A percentile compares a stretch with the other conserved stretches of the same genome.
Evolutionary conservation across 2,113 vertebrate species (phyloP).

Genomic region (Dermatemys mawii): DNA sequence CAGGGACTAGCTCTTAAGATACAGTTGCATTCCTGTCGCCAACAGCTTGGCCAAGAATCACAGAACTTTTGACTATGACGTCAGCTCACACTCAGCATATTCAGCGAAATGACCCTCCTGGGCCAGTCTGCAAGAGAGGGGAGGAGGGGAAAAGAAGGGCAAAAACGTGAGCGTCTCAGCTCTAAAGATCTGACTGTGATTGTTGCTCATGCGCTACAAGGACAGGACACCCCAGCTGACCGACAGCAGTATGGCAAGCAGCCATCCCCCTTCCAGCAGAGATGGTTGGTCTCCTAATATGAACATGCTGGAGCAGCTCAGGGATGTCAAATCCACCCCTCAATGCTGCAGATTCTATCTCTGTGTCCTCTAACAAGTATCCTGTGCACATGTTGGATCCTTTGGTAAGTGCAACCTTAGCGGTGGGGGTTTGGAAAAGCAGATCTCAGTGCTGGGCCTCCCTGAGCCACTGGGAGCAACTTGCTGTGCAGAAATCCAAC

Average conservation of each 20-base stretch:
- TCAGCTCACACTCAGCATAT: not conserved
- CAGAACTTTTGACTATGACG: not conserved
- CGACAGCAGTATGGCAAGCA: not conserved
- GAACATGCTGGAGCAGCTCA: not conserved
- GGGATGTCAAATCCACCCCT: accelerated
- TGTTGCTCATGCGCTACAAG: not conserved
- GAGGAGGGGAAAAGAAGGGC: not conserved
- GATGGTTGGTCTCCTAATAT: not conserved
- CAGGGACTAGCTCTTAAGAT: not conserved
- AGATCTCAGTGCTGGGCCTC: not conserved
- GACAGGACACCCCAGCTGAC: not conserved
- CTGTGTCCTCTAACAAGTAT: not conserved
- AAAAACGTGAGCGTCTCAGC: not conserved
- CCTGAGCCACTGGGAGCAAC: not conserved
- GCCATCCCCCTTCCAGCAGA: not conserved
- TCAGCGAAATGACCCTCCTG: not conserved
- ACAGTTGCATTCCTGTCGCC: not conserved
- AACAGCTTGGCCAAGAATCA: not conserved
- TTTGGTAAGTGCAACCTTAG: not conserved
- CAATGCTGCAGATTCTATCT: not conserved
- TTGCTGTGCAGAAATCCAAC: not conserved
- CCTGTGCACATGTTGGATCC: not conserved
- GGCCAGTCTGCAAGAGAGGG: not conserved
- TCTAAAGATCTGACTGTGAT: not conserved
- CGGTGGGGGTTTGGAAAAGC: not conserved